Evolutionary conservation across 23 tunicate genomes (phyloP).

Genomic region (Ascidia mentula): DNA sequence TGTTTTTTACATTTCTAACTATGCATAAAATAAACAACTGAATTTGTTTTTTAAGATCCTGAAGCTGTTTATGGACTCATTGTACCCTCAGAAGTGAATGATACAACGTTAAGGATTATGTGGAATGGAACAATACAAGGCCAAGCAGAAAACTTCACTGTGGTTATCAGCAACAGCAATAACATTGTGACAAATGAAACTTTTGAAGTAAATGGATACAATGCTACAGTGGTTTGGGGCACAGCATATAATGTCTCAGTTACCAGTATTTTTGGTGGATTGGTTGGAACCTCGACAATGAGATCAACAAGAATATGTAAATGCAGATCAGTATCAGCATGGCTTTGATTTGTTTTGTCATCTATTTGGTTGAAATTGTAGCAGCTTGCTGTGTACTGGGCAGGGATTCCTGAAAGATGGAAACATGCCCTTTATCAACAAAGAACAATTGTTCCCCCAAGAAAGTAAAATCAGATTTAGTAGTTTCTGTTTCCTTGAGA

Average conservation of each 20-base stretch:
- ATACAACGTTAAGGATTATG: background rate
- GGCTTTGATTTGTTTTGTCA: too few relatives aligned
- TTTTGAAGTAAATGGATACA: background rate
- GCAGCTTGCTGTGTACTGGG: too few relatives aligned
- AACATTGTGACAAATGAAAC: background rate
- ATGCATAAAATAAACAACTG: too few relatives aligned
- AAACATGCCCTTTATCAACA: too few relatives aligned
- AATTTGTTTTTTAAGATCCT: slow-evolving; percentile 13
- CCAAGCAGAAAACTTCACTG: background rate
- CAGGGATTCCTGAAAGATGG: too few relatives aligned
- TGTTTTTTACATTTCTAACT: too few relatives aligned
- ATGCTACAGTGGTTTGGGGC: slow-evolving; percentile 4
- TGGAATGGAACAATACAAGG: background rate
- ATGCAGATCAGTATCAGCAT: too few relatives aligned
- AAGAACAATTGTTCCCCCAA: too few relatives aligned
- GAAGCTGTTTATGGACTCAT: background rate
- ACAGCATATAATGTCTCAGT: slow-evolving; percentile 14
- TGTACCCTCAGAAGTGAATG: background rate
- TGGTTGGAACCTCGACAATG: background rate
- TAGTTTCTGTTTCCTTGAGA: too few relatives aligned
- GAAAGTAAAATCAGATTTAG: too few relatives aligned
- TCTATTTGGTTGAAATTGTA: too few relatives aligned
- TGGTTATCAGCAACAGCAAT: background rate
- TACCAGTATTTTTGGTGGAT: background rate
- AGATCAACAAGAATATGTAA: background rate